These are phyloP conservation scores for Drosophila biarmipes DNA, from an alignment of 1,140 invertebrate species.

Conservation along the genomic window DNA sequence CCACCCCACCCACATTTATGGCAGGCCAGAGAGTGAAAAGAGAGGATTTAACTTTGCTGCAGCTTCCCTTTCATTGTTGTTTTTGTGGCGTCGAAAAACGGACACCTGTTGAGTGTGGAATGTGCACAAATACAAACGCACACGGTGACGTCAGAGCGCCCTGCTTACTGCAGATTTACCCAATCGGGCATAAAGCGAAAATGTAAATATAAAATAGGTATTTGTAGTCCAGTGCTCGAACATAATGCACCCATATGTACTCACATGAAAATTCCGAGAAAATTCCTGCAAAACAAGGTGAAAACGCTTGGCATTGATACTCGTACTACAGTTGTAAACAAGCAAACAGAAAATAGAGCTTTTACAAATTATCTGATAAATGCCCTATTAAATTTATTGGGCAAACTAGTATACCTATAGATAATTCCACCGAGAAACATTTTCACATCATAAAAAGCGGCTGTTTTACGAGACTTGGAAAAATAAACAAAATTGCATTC, in stretches of 20 bases:
- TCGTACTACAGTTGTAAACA: no score
- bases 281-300: not conserved
- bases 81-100: not conserved
- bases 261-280: not conserved
- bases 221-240: not conserved
- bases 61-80: conserved; percentile 40
- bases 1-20: not conserved
- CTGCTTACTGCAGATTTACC: conserved; percentile 24
- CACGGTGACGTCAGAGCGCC: conserved; percentile 5
- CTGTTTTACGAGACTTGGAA: not conserved
- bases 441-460: not conserved
- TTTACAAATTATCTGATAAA: not conserved
- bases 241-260: conserved; percentile 2
- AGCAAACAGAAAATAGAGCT: not conserved
- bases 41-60: conserved; percentile 25
- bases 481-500: not conserved
- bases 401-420: not conserved
- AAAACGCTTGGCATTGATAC: not conserved
- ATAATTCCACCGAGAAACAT: not conserved
- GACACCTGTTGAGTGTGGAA: conserved; percentile 34
- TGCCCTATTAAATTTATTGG: not conserved
- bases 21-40: conserved; percentile 1
- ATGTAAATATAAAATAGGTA: conserved; percentile 18
- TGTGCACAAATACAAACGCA: conserved; percentile 15
- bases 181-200: conserved; percentile 7